Evolutionary conservation across 92 coral and sea anemone genomes (phyloP), one percentile per base, ranked within the genome.

Genomic region (Parazoanthus darwini): DNA sequence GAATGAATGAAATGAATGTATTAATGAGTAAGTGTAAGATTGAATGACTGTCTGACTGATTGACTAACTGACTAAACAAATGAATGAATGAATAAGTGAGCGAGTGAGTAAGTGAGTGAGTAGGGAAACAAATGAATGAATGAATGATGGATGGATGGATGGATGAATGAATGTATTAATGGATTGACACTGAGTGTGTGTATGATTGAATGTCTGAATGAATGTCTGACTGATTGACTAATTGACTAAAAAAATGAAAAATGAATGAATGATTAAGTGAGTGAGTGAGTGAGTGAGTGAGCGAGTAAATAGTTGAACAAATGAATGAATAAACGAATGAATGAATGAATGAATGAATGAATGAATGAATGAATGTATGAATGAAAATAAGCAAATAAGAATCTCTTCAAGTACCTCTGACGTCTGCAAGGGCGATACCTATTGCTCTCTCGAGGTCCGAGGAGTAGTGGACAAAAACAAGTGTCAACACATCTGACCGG

Each of bases 371-470:
- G 42, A 39, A 39, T 39, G 42, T 3, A 46, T 37, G 25, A 75
- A 75, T 15, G 8, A 5, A 75, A 20, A 1, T 9, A 22, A 75
- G 23, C 1, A 23, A 75, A 5, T 2, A 37, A 16, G 8, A 75
- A 38, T 22, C 25, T 16, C 14, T 63, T 63, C 7, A 75, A 1
- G 5, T 75, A 75, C 79, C 79, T 75, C 18, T 36, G 29, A 75
- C 25, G 15, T 75, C 79, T 75, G 50, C 50, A 36, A 75, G 79
- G 23, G 79, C 79, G 33, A 18, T 75, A 22, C 15, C 79, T 75
- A 39, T 44, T 36, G 50, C 51, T 75, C 33, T 75, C 48, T 75
- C 79, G 48, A 75, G 79, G 25, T 75, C 50, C 51, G 79, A 75
- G 48, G 13, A 1, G 79, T 75, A 39, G 46, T 75, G 79, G 20